Conservation (phyloP, 2,797 vertebrate species). For the Dendrocincla tyrannina region DNA sequence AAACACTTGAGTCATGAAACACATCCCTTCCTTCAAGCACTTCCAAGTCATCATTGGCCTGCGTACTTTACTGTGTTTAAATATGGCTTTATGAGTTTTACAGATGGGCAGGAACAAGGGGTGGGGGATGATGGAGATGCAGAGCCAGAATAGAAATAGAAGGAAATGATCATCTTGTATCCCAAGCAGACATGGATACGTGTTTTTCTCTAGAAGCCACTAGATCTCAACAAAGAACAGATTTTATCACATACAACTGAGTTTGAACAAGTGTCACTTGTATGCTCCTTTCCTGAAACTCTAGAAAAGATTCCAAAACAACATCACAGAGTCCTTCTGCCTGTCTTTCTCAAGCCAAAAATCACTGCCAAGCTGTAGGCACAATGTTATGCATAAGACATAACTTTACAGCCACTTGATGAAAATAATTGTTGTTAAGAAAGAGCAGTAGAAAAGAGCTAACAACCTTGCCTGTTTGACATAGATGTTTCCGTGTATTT, state of each 20-base stretch:
- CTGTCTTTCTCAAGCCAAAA: neutral
- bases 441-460: neutral
- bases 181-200: neutral
- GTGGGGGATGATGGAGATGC: neutral
- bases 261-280: neutral
- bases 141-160: constrained; percentile 16
- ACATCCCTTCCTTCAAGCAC: constrained; percentile 31
- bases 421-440: neutral
- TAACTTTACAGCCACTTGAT: neutral
- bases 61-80: neutral
- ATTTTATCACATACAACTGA: neutral
- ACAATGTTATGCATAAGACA: neutral
- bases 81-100: constrained; percentile 13
- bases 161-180: neutral
- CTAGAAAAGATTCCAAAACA: neutral
- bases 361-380: neutral
- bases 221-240: neutral
- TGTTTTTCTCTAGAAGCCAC: constrained; percentile 1
- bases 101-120: constrained; percentile 43
- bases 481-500: neutral
- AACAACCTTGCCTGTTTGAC: neutral
- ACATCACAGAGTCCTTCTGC: neutral
- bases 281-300: neutral
- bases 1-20: neutral
- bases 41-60: constrained; percentile 10